These are phyloP conservation scores for Heteromyza rotundicornis DNA, from an alignment of 2,888 invertebrate species.

Conservation along the genomic window DNA sequence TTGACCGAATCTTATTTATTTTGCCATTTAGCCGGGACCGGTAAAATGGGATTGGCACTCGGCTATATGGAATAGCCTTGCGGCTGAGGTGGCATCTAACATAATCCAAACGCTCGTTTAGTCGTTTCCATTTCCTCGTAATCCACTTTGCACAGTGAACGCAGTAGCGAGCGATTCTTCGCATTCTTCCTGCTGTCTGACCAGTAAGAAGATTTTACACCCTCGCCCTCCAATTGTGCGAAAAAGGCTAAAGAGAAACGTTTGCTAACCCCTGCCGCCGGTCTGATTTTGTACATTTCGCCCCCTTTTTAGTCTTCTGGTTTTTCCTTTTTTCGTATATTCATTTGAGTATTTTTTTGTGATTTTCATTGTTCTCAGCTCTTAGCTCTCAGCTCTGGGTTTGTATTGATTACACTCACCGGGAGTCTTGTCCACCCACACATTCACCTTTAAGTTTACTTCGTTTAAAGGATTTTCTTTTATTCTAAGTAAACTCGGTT, in stretches of 20 bases:
- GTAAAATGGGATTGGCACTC: conserved; percentile 19
- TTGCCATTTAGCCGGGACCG: neutral
- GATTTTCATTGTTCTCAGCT: neutral
- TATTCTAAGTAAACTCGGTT: neutral
- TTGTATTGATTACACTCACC: no score
- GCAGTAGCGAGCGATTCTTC: neutral
- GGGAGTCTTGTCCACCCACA: no score
- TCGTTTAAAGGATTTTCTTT: no score
- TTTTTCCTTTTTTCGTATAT: neutral
- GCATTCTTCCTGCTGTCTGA: neutral
- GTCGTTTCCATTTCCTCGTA: conserved; percentile 16
- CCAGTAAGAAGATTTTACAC: conserved; percentile 14
- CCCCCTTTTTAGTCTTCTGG: neutral
- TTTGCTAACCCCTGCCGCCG: conserved; percentile 21
- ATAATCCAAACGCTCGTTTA: conserved; percentile 2
- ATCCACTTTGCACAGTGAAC: conserved; percentile 12
- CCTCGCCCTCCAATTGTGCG: conserved; percentile 7
- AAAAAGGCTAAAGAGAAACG: conserved; percentile 11
- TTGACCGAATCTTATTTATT: neutral
- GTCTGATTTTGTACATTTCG: no score
- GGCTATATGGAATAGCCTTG: conserved; percentile 10
- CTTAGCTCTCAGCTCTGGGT: no score
- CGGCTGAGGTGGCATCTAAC: neutral
- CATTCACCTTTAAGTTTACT: no score
- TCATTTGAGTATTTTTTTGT: neutral